Evolutionary conservation across 2,888 invertebrate genomes (phyloP).

Genomic region (Drosophila borborema): DNA sequence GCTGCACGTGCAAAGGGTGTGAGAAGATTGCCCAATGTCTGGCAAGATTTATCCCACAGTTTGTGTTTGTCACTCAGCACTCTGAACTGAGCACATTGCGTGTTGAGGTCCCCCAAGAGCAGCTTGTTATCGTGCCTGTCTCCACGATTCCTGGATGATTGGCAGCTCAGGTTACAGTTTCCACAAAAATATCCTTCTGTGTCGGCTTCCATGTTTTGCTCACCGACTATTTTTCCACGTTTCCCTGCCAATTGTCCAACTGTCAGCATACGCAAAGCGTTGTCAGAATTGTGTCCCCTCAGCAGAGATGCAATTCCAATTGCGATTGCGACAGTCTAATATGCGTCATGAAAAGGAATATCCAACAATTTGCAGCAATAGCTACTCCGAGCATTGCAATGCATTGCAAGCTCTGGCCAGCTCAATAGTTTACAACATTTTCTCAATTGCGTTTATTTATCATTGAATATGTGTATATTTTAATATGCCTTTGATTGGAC

Average conservation of each 20-base stretch:
- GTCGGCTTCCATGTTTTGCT: constrained; percentile 37
- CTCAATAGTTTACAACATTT: not conserved
- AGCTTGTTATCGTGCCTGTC: constrained; percentile 74
- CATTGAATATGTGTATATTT: not conserved
- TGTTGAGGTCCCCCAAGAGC: constrained; percentile 28
- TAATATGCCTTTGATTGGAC: too few relatives aligned
- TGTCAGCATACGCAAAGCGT: constrained; percentile 53
- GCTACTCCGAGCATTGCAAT: not conserved
- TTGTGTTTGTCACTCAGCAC: constrained; percentile 73
- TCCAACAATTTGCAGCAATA: not conserved
- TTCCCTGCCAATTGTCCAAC: constrained; percentile 43
- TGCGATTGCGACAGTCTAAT: constrained; percentile 19
- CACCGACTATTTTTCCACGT: constrained; percentile 38
- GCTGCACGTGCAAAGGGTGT: constrained; percentile 46
- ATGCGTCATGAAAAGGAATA: not conserved
- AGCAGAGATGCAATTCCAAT: constrained; percentile 38
- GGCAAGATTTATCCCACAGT: constrained; percentile 67
- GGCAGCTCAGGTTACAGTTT: constrained; percentile 70
- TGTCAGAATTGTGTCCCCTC: constrained; percentile 36
- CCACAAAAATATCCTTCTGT: constrained; percentile 29
- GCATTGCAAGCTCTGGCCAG: not conserved
- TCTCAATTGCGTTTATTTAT: not conserved
- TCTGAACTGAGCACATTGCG: not conserved
- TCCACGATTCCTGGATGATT: constrained; percentile 62
- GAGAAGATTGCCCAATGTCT: constrained; percentile 31